These are phyloP conservation scores for Tetramorium parvispinum DNA, from an alignment of 1,140 invertebrate genomes.

Conservation along the genomic window DNA sequence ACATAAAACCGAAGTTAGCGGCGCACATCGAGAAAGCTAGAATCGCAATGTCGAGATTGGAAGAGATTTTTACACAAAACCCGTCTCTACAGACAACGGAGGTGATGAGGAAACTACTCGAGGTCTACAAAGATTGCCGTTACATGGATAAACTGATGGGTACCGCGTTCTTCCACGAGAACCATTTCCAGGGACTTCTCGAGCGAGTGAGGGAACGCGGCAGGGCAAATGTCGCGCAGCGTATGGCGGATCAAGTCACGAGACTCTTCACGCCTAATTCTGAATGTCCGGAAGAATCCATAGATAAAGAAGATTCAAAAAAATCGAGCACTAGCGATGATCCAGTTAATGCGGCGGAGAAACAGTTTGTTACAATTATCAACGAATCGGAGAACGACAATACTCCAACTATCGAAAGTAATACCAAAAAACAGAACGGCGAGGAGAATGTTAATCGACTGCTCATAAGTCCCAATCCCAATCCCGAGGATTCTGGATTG, in stretches of 20 bases:
- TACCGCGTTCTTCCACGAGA: constrained; percentile 94
- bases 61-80: constrained; percentile 91
- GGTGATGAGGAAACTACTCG: constrained; percentile 92
- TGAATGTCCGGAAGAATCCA: constrained; percentile 71
- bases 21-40: constrained; percentile 91
- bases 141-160: constrained; percentile 94
- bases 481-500: constrained; percentile 83
- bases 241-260: constrained; percentile 87
- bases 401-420: constrained; percentile 46
- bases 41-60: constrained; percentile 90
- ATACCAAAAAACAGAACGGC: constrained; percentile 35
- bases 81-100: constrained; percentile 90
- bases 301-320: constrained; percentile 66
- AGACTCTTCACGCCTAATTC: constrained; percentile 85
- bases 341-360: constrained; percentile 62
- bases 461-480: constrained; percentile 80
- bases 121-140: constrained; percentile 94
- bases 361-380: constrained; percentile 62
- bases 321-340: constrained; percentile 58
- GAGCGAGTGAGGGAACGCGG: constrained; percentile 87
- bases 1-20: constrained; percentile 89
- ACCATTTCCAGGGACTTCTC: constrained; percentile 90
- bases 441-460: constrained; percentile 76
- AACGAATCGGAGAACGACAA: constrained; percentile 61
- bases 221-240: constrained; percentile 85